phyloP scores from a whole-genome alignment of 2,797 vertebrate species.

The Pseudochirops cupreus region DNA sequence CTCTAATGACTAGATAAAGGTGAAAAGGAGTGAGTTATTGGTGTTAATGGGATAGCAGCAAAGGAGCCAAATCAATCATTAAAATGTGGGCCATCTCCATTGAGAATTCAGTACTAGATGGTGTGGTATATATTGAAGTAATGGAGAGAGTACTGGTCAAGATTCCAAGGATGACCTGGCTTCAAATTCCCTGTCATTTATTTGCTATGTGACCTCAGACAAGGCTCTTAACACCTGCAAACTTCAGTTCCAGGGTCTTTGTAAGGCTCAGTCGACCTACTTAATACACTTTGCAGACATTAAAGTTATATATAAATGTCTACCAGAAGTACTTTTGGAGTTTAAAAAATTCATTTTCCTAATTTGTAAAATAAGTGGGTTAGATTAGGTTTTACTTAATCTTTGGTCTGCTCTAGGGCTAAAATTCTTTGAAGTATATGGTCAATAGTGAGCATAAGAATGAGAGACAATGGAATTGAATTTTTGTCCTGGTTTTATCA shows the following conservation, averaged over 20 bases:
- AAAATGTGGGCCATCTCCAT: conserved; percentile 8
- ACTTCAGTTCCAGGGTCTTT: not conserved
- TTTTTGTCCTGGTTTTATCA: not conserved
- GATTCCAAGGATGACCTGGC: not conserved
- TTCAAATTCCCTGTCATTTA: not conserved
- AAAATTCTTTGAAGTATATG: not conserved
- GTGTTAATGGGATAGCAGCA: conserved; percentile 35
- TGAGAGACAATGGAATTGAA: not conserved
- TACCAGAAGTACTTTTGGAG: not conserved
- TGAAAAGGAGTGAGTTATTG: conserved; percentile 14
- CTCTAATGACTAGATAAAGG: conserved; percentile 35
- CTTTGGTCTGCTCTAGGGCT: not conserved
- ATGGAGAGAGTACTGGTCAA: not conserved
- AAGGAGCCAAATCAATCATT: conserved; percentile 40
- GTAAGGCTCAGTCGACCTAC: not conserved
- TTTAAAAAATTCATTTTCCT: not conserved
- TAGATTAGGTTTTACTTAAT: not conserved
- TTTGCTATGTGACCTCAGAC: not conserved
- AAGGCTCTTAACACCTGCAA: not conserved
- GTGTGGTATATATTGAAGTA: not conserved
- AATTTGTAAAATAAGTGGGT: not conserved
- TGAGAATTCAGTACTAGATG: not conserved
- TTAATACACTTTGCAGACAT: not conserved
- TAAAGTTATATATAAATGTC: not conserved
- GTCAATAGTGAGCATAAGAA: not conserved